These are phyloP conservation scores for Bombus pyrosoma DNA, from an alignment of 1,140 invertebrate species.

Conservation along the genomic window DNA sequence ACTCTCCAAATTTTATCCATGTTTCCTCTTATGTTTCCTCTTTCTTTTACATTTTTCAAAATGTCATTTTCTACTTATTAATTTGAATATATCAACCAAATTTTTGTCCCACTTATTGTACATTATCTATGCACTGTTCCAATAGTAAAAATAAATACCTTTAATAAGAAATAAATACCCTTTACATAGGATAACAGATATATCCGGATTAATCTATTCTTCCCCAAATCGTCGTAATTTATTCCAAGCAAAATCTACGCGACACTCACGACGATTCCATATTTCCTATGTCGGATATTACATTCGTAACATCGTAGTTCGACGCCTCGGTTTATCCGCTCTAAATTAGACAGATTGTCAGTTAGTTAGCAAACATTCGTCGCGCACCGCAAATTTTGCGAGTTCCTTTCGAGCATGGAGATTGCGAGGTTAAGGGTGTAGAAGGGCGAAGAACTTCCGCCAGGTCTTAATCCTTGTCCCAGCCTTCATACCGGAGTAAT, in stretches of 20 bases:
- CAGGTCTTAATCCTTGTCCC: slow-evolving; percentile 40
- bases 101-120: no score
- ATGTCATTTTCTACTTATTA: not conserved
- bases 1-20: not conserved
- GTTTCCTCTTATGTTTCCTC: not conserved
- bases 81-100: not conserved
- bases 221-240: not conserved
- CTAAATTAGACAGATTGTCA: slow-evolving; percentile 45
- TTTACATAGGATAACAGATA: no score
- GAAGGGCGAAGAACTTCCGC: not conserved
- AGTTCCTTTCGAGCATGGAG: slow-evolving; percentile 16
- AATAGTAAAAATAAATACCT: not conserved
- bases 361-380: slow-evolving; percentile 49
- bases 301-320: not conserved
- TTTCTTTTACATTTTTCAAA: not conserved
- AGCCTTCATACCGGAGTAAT: slow-evolving; percentile 36
- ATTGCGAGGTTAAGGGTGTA: not conserved
- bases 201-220: not conserved
- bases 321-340: not conserved
- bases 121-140: not conserved
- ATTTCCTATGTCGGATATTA: no score
- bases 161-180: no score
- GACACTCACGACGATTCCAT: no score
- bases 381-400: slow-evolving; percentile 10
- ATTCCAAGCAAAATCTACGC: not conserved